phyloP scores from a whole-genome alignment of 2,113 vertebrate genomes.

The Trogon surrucura region DNA sequence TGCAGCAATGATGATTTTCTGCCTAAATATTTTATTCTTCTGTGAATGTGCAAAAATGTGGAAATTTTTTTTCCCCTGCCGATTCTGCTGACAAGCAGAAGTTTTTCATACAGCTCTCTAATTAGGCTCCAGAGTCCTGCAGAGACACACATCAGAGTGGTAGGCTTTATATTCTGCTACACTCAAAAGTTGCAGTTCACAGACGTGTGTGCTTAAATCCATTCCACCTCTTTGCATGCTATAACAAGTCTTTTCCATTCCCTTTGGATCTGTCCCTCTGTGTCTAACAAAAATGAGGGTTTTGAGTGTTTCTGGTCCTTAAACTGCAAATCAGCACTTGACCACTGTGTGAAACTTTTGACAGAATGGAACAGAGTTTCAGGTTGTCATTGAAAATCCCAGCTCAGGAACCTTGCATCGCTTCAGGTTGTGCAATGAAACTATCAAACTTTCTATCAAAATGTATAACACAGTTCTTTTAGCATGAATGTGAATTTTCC shows the following conservation, averaged over 20 bases:
- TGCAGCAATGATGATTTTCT: constrained; percentile 60
- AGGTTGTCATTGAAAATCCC: background rate
- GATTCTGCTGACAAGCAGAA: constrained; percentile 65
- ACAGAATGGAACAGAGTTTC: background rate
- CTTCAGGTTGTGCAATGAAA: background rate
- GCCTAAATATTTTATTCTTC: constrained; percentile 64
- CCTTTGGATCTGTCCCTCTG: background rate
- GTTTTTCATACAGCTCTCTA: constrained; percentile 57
- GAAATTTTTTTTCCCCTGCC: background rate
- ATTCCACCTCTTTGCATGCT: background rate
- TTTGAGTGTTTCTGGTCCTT: background rate
- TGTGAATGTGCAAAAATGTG: constrained; percentile 57
- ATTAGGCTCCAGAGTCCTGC: constrained; percentile 67
- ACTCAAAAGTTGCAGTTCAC: constrained; percentile 27
- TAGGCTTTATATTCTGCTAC: constrained; percentile 14
- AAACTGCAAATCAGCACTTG: background rate
- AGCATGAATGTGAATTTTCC: background rate
- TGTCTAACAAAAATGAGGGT: constrained; percentile 4
- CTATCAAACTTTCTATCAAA: background rate
- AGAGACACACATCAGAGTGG: constrained; percentile 24
- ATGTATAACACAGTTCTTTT: background rate
- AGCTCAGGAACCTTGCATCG: background rate
- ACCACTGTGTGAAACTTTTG: background rate
- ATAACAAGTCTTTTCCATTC: background rate
- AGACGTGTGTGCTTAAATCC: background rate